Evolutionary conservation across 2,888 invertebrate genomes (phyloP).

Genomic region (Watsonalla cultraria): DNA sequence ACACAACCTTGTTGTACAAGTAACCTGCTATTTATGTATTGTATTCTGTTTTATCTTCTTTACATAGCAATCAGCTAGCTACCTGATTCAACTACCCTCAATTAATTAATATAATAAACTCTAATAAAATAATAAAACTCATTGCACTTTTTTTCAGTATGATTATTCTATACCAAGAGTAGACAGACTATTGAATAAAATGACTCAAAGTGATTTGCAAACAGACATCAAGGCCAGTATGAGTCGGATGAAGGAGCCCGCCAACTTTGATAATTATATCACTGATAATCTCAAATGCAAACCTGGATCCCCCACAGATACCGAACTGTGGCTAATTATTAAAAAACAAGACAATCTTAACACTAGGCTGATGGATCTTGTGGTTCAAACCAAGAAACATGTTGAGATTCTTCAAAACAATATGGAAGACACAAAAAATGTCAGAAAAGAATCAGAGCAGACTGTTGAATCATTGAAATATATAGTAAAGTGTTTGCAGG

Average conservation of each 20-base stretch:
- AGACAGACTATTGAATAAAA: conserved; percentile 43
- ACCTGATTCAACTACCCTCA: too few relatives aligned
- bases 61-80: too few relatives aligned
- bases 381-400: conserved; percentile 54
- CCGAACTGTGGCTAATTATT: conserved; percentile 56
- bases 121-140: too few relatives aligned
- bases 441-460: conserved; percentile 49
- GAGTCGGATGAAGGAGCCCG: conserved; percentile 45
- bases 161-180: conserved; percentile 31
- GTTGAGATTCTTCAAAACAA: conserved; percentile 50
- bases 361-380: conserved; percentile 46
- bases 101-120: too few relatives aligned
- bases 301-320: conserved; percentile 48
- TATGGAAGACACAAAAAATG: conserved; percentile 38
- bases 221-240: conserved; percentile 48
- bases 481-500: conserved; percentile 64
- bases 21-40: too few relatives aligned
- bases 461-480: conserved; percentile 59
- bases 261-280: conserved; percentile 46
- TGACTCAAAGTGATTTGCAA: conserved; percentile 51
- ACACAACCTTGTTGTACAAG: too few relatives aligned
- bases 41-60: too few relatives aligned
- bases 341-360: conserved; percentile 65
- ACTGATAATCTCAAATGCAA: conserved; percentile 50
- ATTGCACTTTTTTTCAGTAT: conserved; percentile 7